phyloP scores from a whole-genome alignment of 2,113 vertebrate genomes.

The Sinosuthora webbiana region DNA sequence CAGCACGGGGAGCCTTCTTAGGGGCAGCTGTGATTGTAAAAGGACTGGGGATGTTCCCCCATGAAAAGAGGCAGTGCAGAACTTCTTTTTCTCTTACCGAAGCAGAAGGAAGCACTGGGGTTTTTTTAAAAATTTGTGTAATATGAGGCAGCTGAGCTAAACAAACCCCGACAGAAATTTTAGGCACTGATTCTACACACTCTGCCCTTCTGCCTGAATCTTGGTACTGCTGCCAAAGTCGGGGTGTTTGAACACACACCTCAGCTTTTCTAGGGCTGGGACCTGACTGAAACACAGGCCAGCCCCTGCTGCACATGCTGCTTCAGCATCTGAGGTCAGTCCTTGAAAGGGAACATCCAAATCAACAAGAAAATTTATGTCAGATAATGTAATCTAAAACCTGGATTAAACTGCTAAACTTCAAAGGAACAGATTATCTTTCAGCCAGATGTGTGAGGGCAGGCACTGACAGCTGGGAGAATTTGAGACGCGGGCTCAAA shows the following conservation, averaged over 20 bases:
- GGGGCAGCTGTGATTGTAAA: background rate
- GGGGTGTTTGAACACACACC: too few species aligned
- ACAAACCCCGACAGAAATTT: background rate
- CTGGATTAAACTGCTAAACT: background rate
- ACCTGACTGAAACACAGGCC: background rate
- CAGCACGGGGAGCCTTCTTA: background rate
- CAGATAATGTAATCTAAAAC: background rate
- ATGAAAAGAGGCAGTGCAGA: background rate
- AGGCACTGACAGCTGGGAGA: background rate
- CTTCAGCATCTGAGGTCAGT: background rate
- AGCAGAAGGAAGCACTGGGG: background rate
- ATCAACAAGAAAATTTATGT: background rate
- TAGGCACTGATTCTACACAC: background rate
- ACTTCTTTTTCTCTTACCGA: background rate
- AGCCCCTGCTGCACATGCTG: fast-evolving
- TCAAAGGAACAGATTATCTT: background rate
- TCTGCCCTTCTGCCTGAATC: background rate
- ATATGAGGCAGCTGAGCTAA: background rate
- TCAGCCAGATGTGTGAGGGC: background rate
- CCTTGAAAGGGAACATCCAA: background rate
- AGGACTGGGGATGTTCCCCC: background rate
- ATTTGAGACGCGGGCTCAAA: background rate
- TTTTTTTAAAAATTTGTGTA: background rate
- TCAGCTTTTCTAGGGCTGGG: background rate
- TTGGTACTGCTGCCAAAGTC: background rate